These are phyloP conservation scores for Grammomys surdaster DNA, from an alignment of 2,113 vertebrate species.

Conservation along the genomic window DNA sequence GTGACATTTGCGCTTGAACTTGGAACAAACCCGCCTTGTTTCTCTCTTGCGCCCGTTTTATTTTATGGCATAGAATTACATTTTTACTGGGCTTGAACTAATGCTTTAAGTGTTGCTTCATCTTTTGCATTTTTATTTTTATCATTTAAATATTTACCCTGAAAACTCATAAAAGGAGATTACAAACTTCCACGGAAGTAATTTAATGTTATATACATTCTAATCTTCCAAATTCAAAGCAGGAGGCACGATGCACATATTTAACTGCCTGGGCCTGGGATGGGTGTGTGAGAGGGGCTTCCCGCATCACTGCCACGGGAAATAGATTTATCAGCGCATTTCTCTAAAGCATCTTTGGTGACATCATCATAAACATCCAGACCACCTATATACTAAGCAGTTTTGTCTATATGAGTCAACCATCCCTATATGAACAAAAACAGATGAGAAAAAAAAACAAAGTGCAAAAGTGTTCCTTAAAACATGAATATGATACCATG, in stretches of 20 bases:
- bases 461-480: background rate
- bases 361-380: background rate
- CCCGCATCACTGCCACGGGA: background rate
- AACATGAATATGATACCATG: background rate
- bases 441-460: background rate
- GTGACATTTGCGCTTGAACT: constrained; percentile 62
- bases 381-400: background rate
- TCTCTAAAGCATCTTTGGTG: background rate
- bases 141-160: constrained; percentile 55
- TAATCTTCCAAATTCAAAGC: constrained; percentile 46
- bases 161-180: constrained; percentile 6
- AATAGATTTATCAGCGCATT: constrained; percentile 23
- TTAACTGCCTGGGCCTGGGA: background rate
- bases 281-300: background rate
- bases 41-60: constrained; percentile 35
- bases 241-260: background rate
- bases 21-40: constrained; percentile 57
- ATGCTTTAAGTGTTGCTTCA: constrained; percentile 40
- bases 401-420: constrained; percentile 38
- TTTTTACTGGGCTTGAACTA: constrained; percentile 61
- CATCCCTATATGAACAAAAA: constrained; percentile 39
- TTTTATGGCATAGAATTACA: background rate
- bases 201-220: constrained; percentile 36
- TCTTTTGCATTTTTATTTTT: constrained; percentile 51
- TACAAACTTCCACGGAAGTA: background rate